These are phyloP conservation scores for Oreonectes daqikongensis DNA, from an alignment of 2,797 vertebrate genomes.

Conservation along the genomic window DNA sequence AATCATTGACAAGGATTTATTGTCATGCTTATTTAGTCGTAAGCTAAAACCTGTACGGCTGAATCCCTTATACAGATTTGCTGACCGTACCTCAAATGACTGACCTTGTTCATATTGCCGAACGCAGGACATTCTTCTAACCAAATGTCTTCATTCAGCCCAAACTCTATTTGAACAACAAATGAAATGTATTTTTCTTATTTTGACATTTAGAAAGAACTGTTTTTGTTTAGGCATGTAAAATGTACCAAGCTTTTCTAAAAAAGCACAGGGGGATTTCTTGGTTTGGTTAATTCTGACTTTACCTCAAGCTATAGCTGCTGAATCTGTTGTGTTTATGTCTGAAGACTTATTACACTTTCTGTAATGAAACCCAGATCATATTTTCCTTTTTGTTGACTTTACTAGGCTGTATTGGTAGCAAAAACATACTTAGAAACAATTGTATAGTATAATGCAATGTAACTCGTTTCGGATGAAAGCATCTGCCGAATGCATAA, in stretches of 20 bases:
- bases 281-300: constrained; percentile 35
- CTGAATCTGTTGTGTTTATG: constrained; percentile 19
- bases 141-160: constrained; percentile 57
- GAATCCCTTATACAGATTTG: constrained; percentile 72
- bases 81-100: constrained; percentile 61
- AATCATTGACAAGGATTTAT: constrained; percentile 42
- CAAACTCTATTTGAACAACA: constrained; percentile 68
- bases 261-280: constrained; percentile 62
- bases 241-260: constrained; percentile 68
- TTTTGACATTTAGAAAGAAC: constrained; percentile 62
- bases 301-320: constrained; percentile 29
- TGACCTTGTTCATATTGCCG: constrained; percentile 67
- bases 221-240: constrained; percentile 71
- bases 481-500: too few relatives aligned
- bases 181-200: constrained; percentile 58
- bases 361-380: constrained; percentile 19
- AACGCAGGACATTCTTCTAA: constrained; percentile 55
- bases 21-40: constrained; percentile 57
- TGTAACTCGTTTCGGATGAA: too few relatives aligned
- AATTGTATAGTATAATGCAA: too few relatives aligned
- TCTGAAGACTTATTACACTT: constrained; percentile 29
- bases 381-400: neutral
- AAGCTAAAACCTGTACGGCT: constrained; percentile 56
- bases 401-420: constrained; percentile 25
- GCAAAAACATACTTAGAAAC: too few relatives aligned